Evolutionary conservation across 2,888 invertebrate genomes (phyloP).

Genomic region (Drosophila peninsularis): DNA sequence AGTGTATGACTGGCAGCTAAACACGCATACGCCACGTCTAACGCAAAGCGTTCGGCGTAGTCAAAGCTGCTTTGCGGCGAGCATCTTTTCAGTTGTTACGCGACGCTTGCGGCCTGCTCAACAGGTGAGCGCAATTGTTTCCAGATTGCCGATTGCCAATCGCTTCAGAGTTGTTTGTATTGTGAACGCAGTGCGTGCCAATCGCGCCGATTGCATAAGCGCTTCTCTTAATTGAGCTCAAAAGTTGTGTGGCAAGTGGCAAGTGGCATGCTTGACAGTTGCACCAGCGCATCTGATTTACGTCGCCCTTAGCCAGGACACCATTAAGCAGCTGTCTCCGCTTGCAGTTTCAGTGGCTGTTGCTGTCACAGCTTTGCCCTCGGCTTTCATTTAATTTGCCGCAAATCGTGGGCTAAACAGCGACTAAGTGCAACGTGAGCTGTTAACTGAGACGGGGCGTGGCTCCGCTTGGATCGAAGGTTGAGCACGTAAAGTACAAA

Average conservation of each 20-base stretch:
- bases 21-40: slow-evolving; percentile 67
- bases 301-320: slow-evolving; percentile 42
- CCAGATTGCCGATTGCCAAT: slow-evolving; percentile 10
- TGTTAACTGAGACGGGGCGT: slow-evolving; percentile 11
- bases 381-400: slow-evolving; percentile 59
- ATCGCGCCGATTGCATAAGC: slow-evolving; percentile 28
- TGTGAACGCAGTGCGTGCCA: slow-evolving; percentile 19
- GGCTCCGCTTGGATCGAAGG: slow-evolving; percentile 12
- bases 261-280: slow-evolving; percentile 3
- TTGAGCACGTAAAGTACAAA: slow-evolving; percentile 16
- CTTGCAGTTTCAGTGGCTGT: too few relatives aligned
- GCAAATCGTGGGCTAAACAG: slow-evolving; percentile 52
- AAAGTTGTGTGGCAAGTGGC: not conserved
- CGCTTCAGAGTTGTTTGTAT: slow-evolving; percentile 3
- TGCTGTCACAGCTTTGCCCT: not conserved
- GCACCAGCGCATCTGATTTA: slow-evolving; percentile 38
- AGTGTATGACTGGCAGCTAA: slow-evolving; percentile 45
- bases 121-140: slow-evolving; percentile 53
- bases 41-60: slow-evolving; percentile 16
- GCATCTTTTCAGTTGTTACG: slow-evolving; percentile 55
- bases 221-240: slow-evolving; percentile 24
- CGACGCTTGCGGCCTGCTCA: slow-evolving; percentile 55
- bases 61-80: slow-evolving; percentile 11
- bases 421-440: slow-evolving; percentile 48
- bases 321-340: slow-evolving; percentile 18